Evolutionary conservation across 2,888 invertebrate species (phyloP), one percentile per base, ranked within the genome.

Genomic region (Suillia variegata): DNA sequence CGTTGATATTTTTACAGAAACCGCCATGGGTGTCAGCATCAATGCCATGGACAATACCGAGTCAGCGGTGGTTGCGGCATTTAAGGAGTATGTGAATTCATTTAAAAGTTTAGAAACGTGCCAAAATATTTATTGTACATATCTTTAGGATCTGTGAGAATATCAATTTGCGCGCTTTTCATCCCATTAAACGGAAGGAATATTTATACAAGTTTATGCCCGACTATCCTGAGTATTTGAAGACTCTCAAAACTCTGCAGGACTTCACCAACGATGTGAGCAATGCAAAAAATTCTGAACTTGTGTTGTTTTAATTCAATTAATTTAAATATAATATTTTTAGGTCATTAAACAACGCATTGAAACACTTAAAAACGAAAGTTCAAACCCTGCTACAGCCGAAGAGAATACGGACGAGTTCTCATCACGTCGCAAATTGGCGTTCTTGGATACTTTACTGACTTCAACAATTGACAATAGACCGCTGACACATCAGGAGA

Each of bases 21-120:
- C 88, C 2, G 88, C 89, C 1, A 88, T 89, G 88, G 89, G 89
- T 1, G 82, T 84, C 1, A 75, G 82, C 55, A 79, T 88, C 8
- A 80, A 84, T 68, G 83, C 83, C 5, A 84, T 85, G 73, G 80
- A 83, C 34, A 76, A 84, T 34, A 64, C 67, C 4, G 80, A 84
- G 20, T 82, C 83, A 0, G 82, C 81, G n/a, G 83, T 87, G 64
- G 84, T 85, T 0, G 75, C 79, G 45, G 84, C 86, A 12, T 82
- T 87, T 18, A 80, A 84, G 50, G 78, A 79, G 85, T 85, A 72
- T 66, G 76, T 62, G 31, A 12, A 8, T 13, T 31, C 10, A 6
- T 26, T 26, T 26, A 5, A 26, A 10, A 6, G 26, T 26, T 26
- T 26, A 26, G 10, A 26, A 26, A 10, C 26, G n/a, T n/a, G n/a